Conservation (phyloP, 2,888 invertebrate species). For the Oithona nana region DNA sequence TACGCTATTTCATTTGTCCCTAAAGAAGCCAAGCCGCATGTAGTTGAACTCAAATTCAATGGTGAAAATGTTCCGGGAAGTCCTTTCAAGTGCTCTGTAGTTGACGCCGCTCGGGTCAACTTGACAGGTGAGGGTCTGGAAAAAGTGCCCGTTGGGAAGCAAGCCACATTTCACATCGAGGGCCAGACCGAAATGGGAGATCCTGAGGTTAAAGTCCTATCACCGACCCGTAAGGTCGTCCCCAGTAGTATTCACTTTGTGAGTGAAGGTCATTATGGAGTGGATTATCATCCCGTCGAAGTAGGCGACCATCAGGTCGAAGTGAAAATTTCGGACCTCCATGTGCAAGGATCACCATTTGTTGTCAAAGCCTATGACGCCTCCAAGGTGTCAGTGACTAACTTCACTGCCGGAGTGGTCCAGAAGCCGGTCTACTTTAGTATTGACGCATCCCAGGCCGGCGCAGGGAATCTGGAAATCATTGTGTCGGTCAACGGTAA, state of each 20-base stretch:
- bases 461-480: constrained; percentile 90
- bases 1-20: constrained; percentile 96
- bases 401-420: constrained; percentile 72
- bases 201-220: constrained; percentile 59
- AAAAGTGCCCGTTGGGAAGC: constrained; percentile 66
- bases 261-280: constrained; percentile 28
- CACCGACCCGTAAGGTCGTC: constrained; percentile 49
- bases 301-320: constrained; percentile 84
- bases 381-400: constrained; percentile 77
- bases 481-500: constrained; percentile 88
- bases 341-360: constrained; percentile 87
- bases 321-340: constrained; percentile 46
- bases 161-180: constrained; percentile 67
- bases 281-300: constrained; percentile 58
- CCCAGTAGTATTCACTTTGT: constrained; percentile 33
- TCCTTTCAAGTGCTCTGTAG: constrained; percentile 57
- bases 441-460: constrained; percentile 44
- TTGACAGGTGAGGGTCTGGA: constrained; percentile 60
- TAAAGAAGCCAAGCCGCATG: constrained; percentile 68
- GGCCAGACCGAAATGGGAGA: constrained; percentile 43
- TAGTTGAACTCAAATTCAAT: constrained; percentile 86
- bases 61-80: constrained; percentile 85
- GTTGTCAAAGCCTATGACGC: constrained; percentile 89
- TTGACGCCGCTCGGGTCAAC: constrained; percentile 63
- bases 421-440: constrained; percentile 85